A percentile compares a stretch with the other conserved stretches of the same genome.
Conservation (phyloP, 2,113 vertebrate genomes). For the Sorex araneus region DNA sequence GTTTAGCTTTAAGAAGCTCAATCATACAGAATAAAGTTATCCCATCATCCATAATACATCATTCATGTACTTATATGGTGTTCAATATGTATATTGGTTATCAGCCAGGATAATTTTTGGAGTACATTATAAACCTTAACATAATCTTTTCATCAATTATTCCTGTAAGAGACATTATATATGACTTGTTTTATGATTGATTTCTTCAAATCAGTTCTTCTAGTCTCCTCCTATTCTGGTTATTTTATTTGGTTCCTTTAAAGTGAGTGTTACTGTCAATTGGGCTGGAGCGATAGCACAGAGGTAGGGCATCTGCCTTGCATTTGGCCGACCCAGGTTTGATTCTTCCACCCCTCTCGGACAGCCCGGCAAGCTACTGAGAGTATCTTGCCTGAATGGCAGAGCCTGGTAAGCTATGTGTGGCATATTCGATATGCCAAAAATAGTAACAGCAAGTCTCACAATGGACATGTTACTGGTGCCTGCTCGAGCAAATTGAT, state of each 20-base stretch:
- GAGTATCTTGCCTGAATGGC: no score
- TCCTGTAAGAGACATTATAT: constrained; percentile 30
- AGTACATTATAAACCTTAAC: neutral
- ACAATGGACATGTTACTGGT: no score
- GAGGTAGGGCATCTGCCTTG: no score
- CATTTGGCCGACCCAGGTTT: no score
- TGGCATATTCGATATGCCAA: no score
- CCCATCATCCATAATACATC: neutral
- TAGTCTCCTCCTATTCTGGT: neutral
- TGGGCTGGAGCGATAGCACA: no score
- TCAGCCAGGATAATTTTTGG: neutral
- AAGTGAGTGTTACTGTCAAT: neutral
- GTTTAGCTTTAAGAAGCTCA: neutral
- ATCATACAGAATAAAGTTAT: neutral
- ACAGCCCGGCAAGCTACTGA: no score
- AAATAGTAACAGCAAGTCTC: no score
- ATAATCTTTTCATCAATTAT: neutral
- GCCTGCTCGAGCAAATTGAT: no score
- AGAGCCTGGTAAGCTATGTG: no score
- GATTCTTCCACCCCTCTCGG: no score
- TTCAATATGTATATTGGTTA: neutral
- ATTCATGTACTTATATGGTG: neutral
- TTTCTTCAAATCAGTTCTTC: constrained; percentile 13
- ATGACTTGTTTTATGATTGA: constrained; percentile 34
- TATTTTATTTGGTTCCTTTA: constrained; percentile 22